phyloP scores from a whole-genome alignment of 2,888 invertebrate genomes.

The Apotomis turbidana region DNA sequence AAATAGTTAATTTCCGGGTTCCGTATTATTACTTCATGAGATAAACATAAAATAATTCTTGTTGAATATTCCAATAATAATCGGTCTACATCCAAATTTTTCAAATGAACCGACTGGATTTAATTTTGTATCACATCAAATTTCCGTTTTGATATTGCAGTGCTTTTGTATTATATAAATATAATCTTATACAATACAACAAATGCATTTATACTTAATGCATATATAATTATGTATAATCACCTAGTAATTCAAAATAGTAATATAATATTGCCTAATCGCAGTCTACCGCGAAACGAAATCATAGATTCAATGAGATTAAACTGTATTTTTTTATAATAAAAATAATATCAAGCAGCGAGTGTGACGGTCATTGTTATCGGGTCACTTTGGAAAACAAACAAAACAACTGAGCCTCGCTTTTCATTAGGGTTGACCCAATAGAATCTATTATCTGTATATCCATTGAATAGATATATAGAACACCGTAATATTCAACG shows the following conservation, averaged over 20 bases:
- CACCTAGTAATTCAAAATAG: slow-evolving; percentile 13
- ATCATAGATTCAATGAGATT: slow-evolving; percentile 38
- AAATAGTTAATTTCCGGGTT: too few relatives aligned
- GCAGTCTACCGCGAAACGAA: slow-evolving; percentile 5
- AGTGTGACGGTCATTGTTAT: slow-evolving; percentile 39
- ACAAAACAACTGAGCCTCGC: slow-evolving; percentile 24
- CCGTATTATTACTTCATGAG: too few relatives aligned
- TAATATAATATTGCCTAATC: slow-evolving; percentile 14
- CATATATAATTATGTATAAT: not conserved
- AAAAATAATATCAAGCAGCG: slow-evolving; percentile 33
- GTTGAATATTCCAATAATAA: too few relatives aligned
- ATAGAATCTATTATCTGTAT: not conserved
- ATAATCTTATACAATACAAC: too few relatives aligned
- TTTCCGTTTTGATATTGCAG: too few relatives aligned
- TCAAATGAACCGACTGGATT: too few relatives aligned
- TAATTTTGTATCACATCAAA: too few relatives aligned
- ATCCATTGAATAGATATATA: not conserved
- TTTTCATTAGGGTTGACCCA: slow-evolving; percentile 30
- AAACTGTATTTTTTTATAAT: slow-evolving; percentile 14
- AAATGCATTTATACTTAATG: not conserved
- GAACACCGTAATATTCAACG: too few relatives aligned
- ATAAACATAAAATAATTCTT: too few relatives aligned
- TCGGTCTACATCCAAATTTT: too few relatives aligned
- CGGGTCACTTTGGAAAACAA: slow-evolving; percentile 36
- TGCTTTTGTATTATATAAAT: too few relatives aligned